Evolutionary conservation across 1,140 invertebrate species (phyloP).

Genomic region (Drosophila bipectinata): DNA sequence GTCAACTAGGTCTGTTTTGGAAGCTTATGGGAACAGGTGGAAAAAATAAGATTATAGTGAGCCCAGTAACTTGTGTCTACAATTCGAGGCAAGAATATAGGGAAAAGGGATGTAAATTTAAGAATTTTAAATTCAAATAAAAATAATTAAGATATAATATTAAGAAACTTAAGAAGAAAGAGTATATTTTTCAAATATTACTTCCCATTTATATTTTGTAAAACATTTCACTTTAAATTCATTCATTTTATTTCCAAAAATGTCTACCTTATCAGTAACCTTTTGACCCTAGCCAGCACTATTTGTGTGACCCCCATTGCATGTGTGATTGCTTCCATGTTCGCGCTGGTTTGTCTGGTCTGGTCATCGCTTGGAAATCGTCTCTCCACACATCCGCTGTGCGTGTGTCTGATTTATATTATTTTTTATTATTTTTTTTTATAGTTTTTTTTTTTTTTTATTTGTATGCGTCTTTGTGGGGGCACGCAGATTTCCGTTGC

Average conservation of each 20-base stretch:
- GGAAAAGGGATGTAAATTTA: background rate
- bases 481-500: conserved; percentile 69
- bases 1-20: conserved; percentile 11
- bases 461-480: conserved; percentile 53
- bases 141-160: too few relatives aligned
- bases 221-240: too few relatives aligned
- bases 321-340: conserved; percentile 9
- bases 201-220: too few relatives aligned
- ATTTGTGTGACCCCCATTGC: background rate
- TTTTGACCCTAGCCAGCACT: background rate
- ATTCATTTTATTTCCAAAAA: too few relatives aligned
- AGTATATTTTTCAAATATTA: too few relatives aligned
- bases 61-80: background rate
- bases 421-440: conserved; percentile 16
- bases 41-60: conserved; percentile 3
- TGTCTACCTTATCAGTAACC: background rate
- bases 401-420: conserved; percentile 23
- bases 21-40: conserved; percentile 19
- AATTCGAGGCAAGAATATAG: background rate
- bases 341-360: conserved; percentile 30
- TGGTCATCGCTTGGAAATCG: conserved; percentile 44
- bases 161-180: too few relatives aligned
- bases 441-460: conserved; percentile 6
- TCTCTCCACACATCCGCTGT: conserved; percentile 46
- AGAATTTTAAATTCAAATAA: too few relatives aligned